These are phyloP conservation scores for Amiota minor DNA, from an alignment of 2,888 invertebrate species.

Conservation along the genomic window DNA sequence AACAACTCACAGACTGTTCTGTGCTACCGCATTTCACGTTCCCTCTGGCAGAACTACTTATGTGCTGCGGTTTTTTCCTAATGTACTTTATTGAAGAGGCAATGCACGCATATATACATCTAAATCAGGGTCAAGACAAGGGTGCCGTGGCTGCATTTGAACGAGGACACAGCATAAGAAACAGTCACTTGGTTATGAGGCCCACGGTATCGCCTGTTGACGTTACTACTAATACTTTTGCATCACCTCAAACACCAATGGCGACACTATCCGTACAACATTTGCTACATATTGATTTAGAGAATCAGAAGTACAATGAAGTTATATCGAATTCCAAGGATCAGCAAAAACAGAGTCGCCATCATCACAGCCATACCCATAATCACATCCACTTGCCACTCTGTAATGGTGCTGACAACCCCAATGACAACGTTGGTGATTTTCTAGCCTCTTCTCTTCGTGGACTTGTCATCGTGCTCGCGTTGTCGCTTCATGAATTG, in stretches of 20 bases:
- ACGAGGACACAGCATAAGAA: conserved; percentile 70
- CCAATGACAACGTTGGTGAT: conserved; percentile 67
- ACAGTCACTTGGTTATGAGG: conserved; percentile 64
- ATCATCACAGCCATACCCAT: conserved; percentile 41
- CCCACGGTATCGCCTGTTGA: conserved; percentile 31
- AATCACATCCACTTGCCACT: conserved; percentile 61
- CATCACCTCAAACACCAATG: conserved; percentile 11
- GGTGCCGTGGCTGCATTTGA: conserved; percentile 67
- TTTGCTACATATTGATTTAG: conserved; percentile 59
- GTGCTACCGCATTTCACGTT: conserved; percentile 76
- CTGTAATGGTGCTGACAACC: conserved; percentile 45
- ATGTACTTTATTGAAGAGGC: conserved; percentile 87
- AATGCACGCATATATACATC: conserved; percentile 82
- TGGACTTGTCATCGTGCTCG: conserved; percentile 84
- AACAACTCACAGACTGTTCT: conserved; percentile 75
- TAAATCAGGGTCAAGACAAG: conserved; percentile 64
- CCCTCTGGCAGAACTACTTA: conserved; percentile 81
- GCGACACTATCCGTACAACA: conserved; percentile 58
- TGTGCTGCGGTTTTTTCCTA: conserved; percentile 84
- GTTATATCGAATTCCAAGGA: not conserved
- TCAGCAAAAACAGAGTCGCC: conserved; percentile 25
- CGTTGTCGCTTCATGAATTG: conserved; percentile 88
- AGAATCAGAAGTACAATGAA: conserved; percentile 48
- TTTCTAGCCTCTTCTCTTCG: conserved; percentile 75
- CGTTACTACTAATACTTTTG: not conserved